Evolutionary conservation across 2,888 invertebrate species (phyloP).

Genomic region (Dexiosoma caninum): DNA sequence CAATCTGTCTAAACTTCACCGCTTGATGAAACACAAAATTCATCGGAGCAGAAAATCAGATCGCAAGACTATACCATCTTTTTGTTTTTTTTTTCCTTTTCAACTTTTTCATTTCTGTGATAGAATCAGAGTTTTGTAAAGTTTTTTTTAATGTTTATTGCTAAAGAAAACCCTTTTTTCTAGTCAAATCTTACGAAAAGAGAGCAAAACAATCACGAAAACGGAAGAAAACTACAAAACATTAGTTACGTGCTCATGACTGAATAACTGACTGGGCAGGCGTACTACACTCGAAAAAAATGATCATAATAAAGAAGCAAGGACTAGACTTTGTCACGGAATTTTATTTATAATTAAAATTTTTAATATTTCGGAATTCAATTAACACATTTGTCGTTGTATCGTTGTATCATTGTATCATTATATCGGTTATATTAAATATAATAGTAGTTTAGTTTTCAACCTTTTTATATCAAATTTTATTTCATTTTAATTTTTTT

Average conservation of each 20-base stretch:
- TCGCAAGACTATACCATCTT: constrained; percentile 65
- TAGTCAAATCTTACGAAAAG: constrained; percentile 48
- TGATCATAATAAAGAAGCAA: background rate
- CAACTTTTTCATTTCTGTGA: constrained; percentile 25
- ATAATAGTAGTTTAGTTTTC: no score
- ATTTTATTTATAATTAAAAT: no score
- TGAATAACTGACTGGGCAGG: constrained; percentile 12
- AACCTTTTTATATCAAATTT: no score
- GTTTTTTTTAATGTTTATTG: constrained; percentile 20
- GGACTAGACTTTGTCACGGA: background rate
- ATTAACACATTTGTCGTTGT: no score
- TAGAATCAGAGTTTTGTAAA: constrained; percentile 45
- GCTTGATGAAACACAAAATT: constrained; percentile 69
- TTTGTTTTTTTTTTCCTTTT: constrained; percentile 45
- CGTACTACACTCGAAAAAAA: constrained; percentile 23
- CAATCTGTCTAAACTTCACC: constrained; percentile 64
- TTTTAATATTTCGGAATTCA: no score
- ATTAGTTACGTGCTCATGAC: constrained; percentile 57
- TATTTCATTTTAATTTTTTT: no score
- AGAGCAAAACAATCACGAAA: constrained; percentile 55
- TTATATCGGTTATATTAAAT: no score
- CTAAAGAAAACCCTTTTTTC: constrained; percentile 55
- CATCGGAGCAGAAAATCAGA: constrained; percentile 77
- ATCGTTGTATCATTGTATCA: no score
- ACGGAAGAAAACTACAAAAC: constrained; percentile 59